phyloP scores from a whole-genome alignment of 2,888 invertebrate genomes.

The Bugulina stolonifera region DNA sequence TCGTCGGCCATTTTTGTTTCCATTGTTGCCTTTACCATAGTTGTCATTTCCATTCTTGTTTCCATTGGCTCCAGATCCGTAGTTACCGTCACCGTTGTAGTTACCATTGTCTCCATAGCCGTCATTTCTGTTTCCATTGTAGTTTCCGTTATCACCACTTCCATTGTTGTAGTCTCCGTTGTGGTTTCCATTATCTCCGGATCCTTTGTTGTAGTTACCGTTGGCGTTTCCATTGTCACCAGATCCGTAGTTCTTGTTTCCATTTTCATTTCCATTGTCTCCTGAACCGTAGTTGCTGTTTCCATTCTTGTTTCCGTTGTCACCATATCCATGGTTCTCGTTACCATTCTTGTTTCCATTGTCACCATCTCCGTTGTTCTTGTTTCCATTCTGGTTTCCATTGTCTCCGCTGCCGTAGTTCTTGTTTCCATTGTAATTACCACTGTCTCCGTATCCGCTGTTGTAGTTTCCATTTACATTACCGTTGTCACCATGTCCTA shows the following conservation, averaged over 20 bases:
- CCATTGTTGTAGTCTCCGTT: neutral
- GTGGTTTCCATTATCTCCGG: neutral
- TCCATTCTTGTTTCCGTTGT: neutral
- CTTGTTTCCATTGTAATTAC: neutral
- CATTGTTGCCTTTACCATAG: conserved; percentile 7
- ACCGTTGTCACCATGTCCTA: neutral
- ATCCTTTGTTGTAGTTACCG: neutral
- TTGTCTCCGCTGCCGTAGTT: neutral
- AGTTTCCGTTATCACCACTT: too few relatives aligned
- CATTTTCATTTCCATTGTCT: neutral
- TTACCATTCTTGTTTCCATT: conserved; percentile 8
- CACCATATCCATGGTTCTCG: neutral
- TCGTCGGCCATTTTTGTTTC: neutral
- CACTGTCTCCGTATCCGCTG: conserved; percentile 4
- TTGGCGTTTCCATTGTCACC: conserved; percentile 6
- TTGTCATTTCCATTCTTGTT: conserved; percentile 6
- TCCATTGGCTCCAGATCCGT: conserved; percentile 15
- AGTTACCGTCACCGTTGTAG: neutral
- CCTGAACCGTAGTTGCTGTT: neutral
- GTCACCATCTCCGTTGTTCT: neutral
- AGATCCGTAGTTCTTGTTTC: neutral
- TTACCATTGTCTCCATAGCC: conserved; percentile 11
- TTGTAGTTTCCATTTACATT: neutral
- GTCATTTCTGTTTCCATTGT: neutral
- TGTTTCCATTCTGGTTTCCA: neutral